Evolutionary conservation across 2,797 vertebrate species (phyloP).

Genomic region (Rhincodon typus): DNA sequence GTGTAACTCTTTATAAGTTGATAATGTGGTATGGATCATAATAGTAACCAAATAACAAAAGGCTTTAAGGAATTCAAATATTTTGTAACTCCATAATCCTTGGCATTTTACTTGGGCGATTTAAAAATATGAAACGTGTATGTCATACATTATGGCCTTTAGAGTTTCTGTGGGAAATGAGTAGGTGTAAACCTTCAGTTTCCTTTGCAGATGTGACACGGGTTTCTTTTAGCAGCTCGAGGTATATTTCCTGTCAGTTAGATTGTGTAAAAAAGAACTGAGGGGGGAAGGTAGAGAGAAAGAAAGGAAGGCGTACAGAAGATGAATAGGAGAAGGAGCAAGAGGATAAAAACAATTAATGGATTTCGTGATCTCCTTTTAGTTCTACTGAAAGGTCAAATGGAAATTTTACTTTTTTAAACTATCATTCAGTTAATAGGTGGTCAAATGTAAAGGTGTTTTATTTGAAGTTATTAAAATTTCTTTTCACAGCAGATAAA

Average conservation of each 20-base stretch:
- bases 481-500: background rate
- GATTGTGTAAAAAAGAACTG: background rate
- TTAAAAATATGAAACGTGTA: background rate
- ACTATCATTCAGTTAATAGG: background rate
- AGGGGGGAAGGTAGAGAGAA: background rate
- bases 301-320: too few species aligned
- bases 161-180: background rate
- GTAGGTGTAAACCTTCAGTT: constrained; percentile 18
- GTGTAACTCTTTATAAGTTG: background rate
- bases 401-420: background rate
- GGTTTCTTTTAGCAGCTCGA: background rate
- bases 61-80: background rate
- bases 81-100: background rate
- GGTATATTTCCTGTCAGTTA: constrained; percentile 20
- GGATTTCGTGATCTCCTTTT: background rate
- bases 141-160: background rate
- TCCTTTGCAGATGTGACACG: background rate
- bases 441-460: background rate
- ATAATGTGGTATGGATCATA: background rate
- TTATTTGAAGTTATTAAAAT: background rate
- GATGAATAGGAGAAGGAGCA: background rate
- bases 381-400: background rate
- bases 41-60: background rate
- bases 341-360: background rate
- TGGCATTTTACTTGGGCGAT: background rate